Base-by-base conservation (phyloP, 2,113 vertebrate genomes). In the Corvus cornix region DNA sequence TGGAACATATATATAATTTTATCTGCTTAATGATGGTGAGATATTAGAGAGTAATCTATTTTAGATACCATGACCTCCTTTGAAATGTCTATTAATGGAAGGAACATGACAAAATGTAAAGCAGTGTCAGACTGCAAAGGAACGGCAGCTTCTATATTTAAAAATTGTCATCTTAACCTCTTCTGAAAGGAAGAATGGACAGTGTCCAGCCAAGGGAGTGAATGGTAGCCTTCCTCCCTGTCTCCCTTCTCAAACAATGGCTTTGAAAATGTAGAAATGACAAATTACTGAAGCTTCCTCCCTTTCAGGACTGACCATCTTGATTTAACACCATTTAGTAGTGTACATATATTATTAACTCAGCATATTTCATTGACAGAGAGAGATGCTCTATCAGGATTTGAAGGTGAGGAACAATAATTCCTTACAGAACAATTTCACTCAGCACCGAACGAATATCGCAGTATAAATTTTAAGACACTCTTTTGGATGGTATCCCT, bases 21-120 rank as follows among this genome's bases (percentile, higher is more conserved):
- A 94, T 89, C 82, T 80, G 14, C 33, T 64, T 86, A 86, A 90
- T 74, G 73, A 74, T 74, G 56, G 2, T 28, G 70, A 85, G 59
- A 55, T 78, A 74, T 66, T 92, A 88, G 43, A 86, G 5, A 94
- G 26, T 63, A 63, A 48, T 86, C 78, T 96, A 88, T 85, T 97
- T 95, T 72, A 48, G 60, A 81, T 52, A 68, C 35, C 49, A 39
- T 55, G 82, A 89, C 86, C 84, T 89, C 64, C 49, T 94, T 93
- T 86, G 55, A 93, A 93, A 79, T 49, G 27, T 51, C 94, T 95
- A 5, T 85, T 85, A 90, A 66, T 86, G 68, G 86, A 89, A 89
- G 24, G 31, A 91, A 73, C 56, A 39, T 44, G 78, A 72, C 30
- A 63, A 75, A 80, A 85, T 41, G 30, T 84, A 66, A 73, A 89